Conservation (phyloP, 2,888 invertebrate species). For the Andrena fulva region DNA sequence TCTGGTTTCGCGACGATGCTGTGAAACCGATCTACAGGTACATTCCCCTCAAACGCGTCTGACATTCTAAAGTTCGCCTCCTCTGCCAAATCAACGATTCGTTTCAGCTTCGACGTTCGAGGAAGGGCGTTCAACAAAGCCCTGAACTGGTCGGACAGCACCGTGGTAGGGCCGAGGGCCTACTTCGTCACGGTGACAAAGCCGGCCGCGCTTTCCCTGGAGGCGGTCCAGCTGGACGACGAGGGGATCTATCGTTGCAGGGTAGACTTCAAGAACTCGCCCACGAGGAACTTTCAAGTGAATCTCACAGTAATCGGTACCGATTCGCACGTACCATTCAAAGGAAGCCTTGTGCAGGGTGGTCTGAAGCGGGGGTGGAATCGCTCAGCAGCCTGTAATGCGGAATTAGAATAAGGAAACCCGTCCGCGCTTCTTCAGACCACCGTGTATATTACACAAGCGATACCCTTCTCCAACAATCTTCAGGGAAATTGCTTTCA, state of each 20-base stretch:
- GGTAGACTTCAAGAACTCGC: slow-evolving; percentile 86
- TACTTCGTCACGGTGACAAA: slow-evolving; percentile 86
- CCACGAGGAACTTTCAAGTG: slow-evolving; percentile 86
- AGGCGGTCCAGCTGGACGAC: slow-evolving; percentile 84
- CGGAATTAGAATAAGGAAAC: background rate
- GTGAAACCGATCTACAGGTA: slow-evolving; percentile 97
- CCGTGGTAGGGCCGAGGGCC: slow-evolving; percentile 85
- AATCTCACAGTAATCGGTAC: slow-evolving; percentile 86
- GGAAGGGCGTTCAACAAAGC: slow-evolving; percentile 85
- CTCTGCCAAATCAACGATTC: background rate
- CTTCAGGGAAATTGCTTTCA: slow-evolving; percentile 64
- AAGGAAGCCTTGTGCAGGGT: background rate
- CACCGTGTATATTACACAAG: background rate
- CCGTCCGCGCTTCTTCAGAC: background rate
- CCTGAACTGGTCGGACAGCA: slow-evolving; percentile 85
- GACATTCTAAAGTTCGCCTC: background rate
- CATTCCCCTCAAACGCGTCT: background rate
- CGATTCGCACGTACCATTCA: background rate
- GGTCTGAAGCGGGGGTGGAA: background rate
- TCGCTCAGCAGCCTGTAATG: background rate
- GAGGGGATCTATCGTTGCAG: slow-evolving; percentile 86
- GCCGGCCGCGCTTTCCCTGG: slow-evolving; percentile 85
- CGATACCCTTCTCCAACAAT: background rate
- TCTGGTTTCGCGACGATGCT: slow-evolving; percentile 95
- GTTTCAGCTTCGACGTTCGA: slow-evolving; percentile 85